A percentile compares a stretch with the other conserved stretches of the same genome.
Evolutionary conservation across 2,888 invertebrate species (phyloP).

Genomic region (Prenolepis imparis): DNA sequence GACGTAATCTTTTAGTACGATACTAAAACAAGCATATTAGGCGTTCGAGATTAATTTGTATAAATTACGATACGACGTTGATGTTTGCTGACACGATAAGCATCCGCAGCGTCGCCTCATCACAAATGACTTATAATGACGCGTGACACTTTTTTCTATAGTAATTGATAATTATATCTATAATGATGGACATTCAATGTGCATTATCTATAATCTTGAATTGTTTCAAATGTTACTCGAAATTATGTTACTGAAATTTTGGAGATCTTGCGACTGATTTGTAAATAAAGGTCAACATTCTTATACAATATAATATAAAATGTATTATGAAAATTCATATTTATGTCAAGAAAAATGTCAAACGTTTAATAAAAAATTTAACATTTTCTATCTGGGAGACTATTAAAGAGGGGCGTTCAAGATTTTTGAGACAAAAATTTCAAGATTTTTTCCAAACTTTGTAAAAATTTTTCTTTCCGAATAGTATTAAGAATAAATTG

Average conservation of each 20-base stretch:
- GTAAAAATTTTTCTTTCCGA: not conserved
- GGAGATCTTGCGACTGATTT: not conserved
- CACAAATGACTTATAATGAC: not conserved
- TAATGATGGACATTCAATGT: not conserved
- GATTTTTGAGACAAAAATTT: not conserved
- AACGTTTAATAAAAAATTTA: not conserved
- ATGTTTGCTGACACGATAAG: not conserved
- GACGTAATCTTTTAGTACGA: slow-evolving; percentile 1
- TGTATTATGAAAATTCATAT: not conserved
- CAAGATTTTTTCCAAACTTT: not conserved
- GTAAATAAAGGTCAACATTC: not conserved
- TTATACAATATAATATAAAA: not conserved
- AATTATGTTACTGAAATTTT: not conserved
- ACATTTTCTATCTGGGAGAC: not conserved
- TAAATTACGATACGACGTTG: not conserved
- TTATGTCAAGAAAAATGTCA: not conserved
- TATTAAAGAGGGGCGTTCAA: not conserved
- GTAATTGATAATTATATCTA: not conserved
- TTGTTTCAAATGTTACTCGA: not conserved
- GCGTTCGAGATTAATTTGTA: slow-evolving; percentile 1
- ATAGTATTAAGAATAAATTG: not conserved
- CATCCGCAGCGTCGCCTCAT: not conserved
- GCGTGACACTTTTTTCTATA: not conserved
- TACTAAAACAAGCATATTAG: slow-evolving; percentile 20
- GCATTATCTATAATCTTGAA: not conserved